These are phyloP conservation scores for Apis laboriosa DNA, from an alignment of 1,140 invertebrate species.

Conservation along the genomic window DNA sequence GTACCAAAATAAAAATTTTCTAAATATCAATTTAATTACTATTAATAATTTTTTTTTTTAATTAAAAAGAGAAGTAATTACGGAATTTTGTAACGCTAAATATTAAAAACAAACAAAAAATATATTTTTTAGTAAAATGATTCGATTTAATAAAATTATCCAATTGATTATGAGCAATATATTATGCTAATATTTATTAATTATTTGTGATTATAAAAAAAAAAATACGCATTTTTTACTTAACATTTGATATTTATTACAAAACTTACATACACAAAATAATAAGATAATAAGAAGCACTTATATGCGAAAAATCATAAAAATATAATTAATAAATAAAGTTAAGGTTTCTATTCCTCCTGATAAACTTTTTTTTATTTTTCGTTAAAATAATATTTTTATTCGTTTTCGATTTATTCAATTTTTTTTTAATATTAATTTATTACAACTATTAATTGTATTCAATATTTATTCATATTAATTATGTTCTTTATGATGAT, in stretches of 20 bases:
- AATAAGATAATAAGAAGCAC: conserved; percentile 30
- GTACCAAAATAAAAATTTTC: background rate
- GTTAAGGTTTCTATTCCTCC: conserved; percentile 4
- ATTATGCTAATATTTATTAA: background rate
- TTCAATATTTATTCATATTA: background rate
- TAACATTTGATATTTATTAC: conserved; percentile 39
- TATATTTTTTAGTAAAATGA: background rate
- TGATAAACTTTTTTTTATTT: background rate
- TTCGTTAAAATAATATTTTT: conserved; percentile 1
- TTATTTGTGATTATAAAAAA: background rate
- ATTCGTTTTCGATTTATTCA: background rate
- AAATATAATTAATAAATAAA: conserved; percentile 29
- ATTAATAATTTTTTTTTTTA: background rate
- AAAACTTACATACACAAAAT: conserved; percentile 38
- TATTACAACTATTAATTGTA: background rate
- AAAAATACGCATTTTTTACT: conserved; percentile 1
- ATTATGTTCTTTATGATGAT: background rate
- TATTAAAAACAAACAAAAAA: background rate
- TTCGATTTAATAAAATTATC: background rate
- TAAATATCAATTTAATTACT: background rate
- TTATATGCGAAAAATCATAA: conserved; percentile 26
- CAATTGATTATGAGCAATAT: background rate
- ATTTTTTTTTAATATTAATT: conserved; percentile 3
- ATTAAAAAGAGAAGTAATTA: background rate
- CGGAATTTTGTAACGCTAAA: background rate